Evolutionary conservation across 2,797 vertebrate species (phyloP).

Genomic region (Cynodonichthys magdalenae): DNA sequence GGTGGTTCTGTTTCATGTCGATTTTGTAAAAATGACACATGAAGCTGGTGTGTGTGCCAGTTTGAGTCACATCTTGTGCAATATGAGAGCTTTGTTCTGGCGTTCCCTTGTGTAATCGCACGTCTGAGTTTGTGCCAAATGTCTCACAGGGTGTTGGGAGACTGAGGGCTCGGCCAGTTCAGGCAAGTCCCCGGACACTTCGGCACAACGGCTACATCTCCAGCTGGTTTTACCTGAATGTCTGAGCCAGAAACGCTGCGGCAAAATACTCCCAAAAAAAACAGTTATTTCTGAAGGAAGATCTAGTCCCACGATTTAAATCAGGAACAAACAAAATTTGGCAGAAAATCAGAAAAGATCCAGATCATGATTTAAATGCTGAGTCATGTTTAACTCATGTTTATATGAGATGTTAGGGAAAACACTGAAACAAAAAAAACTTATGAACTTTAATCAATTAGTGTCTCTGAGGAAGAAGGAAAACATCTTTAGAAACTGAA

Average conservation of each 20-base stretch:
- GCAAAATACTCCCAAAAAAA: slow-evolving; percentile 26
- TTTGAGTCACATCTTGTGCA: slow-evolving; percentile 56
- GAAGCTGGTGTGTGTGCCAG: slow-evolving; percentile 11
- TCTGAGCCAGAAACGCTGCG: slow-evolving; percentile 39
- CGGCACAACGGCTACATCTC: slow-evolving; percentile 46
- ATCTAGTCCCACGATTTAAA: slow-evolving; percentile 13
- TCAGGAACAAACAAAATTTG: slow-evolving; percentile 14
- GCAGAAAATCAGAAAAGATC: slow-evolving; percentile 33
- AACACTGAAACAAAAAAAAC: background rate
- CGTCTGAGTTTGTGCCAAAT: slow-evolving; percentile 43
- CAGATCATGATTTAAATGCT: slow-evolving; percentile 19
- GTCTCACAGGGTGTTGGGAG: slow-evolving; percentile 29
- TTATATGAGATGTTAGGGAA: slow-evolving; percentile 3
- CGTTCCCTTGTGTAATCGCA: slow-evolving; percentile 41
- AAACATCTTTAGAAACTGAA: slow-evolving; percentile 6
- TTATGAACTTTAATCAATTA: background rate
- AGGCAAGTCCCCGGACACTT: slow-evolving; percentile 60
- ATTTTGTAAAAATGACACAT: slow-evolving; percentile 12
- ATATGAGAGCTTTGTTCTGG: slow-evolving; percentile 42
- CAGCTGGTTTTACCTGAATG: slow-evolving; percentile 55
- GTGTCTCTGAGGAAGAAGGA: slow-evolving; percentile 21
- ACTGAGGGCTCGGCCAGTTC: slow-evolving; percentile 52
- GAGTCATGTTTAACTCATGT: slow-evolving; percentile 23
- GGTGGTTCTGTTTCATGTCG: slow-evolving; percentile 11
- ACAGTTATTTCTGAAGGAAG: slow-evolving; percentile 30